Evolutionary conservation across 1,140 invertebrate genomes (phyloP).

Genomic region (Caenorhabditis latens): DNA sequence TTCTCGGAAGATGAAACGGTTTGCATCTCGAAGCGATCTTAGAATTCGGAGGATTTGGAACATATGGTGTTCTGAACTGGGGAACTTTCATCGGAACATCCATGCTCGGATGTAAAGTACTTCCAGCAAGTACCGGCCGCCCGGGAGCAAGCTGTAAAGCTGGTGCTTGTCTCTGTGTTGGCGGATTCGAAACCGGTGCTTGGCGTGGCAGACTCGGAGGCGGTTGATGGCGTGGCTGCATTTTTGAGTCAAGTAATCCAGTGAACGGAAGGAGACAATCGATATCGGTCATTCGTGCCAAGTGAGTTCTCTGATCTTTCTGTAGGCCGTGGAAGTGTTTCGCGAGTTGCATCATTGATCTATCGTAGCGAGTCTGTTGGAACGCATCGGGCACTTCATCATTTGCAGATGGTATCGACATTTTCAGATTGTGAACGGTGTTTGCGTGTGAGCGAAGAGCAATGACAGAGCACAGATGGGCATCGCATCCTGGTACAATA

Average conservation of each 20-base stretch:
- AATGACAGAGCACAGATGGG: conserved; percentile 7
- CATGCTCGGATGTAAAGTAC: no score
- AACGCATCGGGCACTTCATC: background rate
- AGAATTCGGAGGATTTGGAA: no score
- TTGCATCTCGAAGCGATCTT: no score
- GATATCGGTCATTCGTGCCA: conserved; percentile 5
- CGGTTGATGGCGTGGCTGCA: background rate
- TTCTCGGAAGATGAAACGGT: no score
- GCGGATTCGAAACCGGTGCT: no score
- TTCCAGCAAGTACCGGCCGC: no score
- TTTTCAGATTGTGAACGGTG: background rate
- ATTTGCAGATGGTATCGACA: background rate
- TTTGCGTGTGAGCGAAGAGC: background rate
- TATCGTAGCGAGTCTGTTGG: background rate
- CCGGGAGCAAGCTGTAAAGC: no score
- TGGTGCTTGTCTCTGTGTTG: no score
- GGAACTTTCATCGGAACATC: no score
- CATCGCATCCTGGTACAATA: background rate
- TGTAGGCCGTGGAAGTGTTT: background rate
- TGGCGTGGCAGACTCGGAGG: no score
- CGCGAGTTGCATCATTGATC: background rate
- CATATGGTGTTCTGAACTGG: no score
- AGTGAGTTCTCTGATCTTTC: background rate
- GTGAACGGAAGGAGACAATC: background rate
- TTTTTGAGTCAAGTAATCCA: background rate